Percentiles rank a stretch among this genome's conserved stretches.
phyloP scores from a whole-genome alignment of 2,113 vertebrate genomes.

The Phaethornis superciliosus region DNA sequence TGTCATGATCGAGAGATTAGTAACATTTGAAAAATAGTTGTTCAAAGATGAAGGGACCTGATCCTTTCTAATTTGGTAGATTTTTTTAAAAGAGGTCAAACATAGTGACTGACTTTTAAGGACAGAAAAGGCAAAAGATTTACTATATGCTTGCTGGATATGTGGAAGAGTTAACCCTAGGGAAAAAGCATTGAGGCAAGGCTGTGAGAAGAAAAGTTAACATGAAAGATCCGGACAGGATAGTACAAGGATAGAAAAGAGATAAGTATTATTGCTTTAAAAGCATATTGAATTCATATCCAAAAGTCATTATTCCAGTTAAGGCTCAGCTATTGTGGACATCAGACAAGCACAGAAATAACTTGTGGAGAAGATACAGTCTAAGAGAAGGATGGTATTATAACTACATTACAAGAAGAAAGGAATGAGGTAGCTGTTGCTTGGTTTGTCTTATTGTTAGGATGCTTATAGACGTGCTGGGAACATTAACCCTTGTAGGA shows the following conservation, averaged over 20 bases:
- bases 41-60: neutral
- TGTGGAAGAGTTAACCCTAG: neutral
- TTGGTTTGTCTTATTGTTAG: neutral
- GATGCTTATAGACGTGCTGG: neutral
- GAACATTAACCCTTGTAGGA: neutral
- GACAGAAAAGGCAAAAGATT: neutral
- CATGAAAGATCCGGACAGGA: neutral
- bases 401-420: neutral
- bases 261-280: neutral
- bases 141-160: neutral
- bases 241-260: neutral
- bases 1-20: neutral
- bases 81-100: neutral
- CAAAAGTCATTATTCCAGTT: neutral
- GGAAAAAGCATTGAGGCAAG: neutral
- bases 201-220: neutral
- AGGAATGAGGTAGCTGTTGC: neutral
- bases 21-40: neutral
- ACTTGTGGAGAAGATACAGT: neutral
- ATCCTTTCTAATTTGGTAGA: neutral
- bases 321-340: neutral
- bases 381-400: accelerated
- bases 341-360: neutral
- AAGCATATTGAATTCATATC: neutral
- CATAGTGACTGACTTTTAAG: neutral